Percentiles rank a stretch among this genome's conserved stretches.
phyloP scores from a whole-genome alignment of 2,113 vertebrate species.

The Phaetusa simplex region DNA sequence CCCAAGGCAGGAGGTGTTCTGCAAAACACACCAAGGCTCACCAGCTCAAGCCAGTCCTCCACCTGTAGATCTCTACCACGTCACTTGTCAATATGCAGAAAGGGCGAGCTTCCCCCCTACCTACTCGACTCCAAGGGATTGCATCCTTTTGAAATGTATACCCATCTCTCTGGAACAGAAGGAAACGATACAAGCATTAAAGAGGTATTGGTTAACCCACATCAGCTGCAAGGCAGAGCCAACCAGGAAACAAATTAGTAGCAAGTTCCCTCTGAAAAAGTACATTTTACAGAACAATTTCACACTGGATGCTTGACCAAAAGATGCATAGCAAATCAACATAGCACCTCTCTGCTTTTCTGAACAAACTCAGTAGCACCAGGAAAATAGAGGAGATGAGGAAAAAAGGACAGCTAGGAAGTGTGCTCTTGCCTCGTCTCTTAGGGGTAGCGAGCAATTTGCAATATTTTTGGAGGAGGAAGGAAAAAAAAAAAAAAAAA shows the following conservation, averaged over 20 bases:
- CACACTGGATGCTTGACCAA: slow-evolving; percentile 40
- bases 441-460: neutral
- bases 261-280: neutral
- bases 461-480: neutral
- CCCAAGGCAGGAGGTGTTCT: neutral
- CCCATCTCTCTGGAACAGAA: neutral
- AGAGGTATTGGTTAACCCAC: neutral
- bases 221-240: neutral
- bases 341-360: slow-evolving; percentile 24
- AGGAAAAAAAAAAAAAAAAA: neutral
- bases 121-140: neutral
- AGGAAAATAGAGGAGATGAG: neutral
- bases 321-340: slow-evolving; percentile 37
- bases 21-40: neutral
- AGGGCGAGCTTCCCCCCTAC: neutral
- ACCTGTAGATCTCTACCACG: neutral
- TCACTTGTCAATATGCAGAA: neutral
- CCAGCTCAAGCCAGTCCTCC: neutral
- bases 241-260: slow-evolving; percentile 28
- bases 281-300: slow-evolving; percentile 49
- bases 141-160: neutral
- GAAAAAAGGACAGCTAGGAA: neutral
- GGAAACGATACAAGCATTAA: neutral
- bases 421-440: neutral
- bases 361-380: neutral